Evolutionary conservation across 1,140 invertebrate genomes (phyloP).

Genomic region (Trichonephila clavipes): DNA sequence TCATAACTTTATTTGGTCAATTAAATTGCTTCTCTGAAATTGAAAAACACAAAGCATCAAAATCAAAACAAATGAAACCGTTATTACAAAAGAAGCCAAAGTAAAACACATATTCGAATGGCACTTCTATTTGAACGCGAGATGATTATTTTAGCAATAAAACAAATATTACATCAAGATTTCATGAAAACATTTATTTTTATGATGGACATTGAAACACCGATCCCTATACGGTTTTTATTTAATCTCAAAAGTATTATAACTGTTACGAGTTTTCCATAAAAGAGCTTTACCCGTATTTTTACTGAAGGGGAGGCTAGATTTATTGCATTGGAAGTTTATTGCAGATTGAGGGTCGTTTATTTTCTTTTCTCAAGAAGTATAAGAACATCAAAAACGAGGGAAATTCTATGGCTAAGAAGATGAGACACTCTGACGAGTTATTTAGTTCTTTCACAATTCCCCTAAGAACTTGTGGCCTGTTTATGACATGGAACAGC

Average conservation of each 20-base stretch:
- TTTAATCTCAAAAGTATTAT: constrained; percentile 26
- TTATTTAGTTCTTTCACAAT: constrained; percentile 20
- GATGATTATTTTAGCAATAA: not conserved
- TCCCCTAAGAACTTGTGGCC: constrained; percentile 19
- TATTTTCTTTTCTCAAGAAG: constrained; percentile 32
- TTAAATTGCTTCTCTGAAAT: too few relatives aligned
- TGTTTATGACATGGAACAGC: constrained; percentile 40
- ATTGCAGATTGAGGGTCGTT: constrained; percentile 15
- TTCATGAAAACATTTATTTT: not conserved
- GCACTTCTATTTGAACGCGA: too few relatives aligned
- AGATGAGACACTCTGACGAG: constrained; percentile 45
- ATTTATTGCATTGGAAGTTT: constrained; percentile 14
- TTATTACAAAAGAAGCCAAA: too few relatives aligned
- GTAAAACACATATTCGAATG: too few relatives aligned
- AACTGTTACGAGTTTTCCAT: constrained; percentile 24
- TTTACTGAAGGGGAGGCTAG: not conserved
- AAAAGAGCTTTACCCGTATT: not conserved
- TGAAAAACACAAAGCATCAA: too few relatives aligned
- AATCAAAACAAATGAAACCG: too few relatives aligned
- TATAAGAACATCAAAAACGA: constrained; percentile 26
- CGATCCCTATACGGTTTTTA: not conserved
- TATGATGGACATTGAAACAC: not conserved
- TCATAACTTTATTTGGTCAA: too few relatives aligned
- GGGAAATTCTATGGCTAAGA: not conserved
- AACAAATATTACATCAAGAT: not conserved